Base-by-base conservation (phyloP, 64 coral and sea anemone genomes). In the Actinia equina region DNA sequence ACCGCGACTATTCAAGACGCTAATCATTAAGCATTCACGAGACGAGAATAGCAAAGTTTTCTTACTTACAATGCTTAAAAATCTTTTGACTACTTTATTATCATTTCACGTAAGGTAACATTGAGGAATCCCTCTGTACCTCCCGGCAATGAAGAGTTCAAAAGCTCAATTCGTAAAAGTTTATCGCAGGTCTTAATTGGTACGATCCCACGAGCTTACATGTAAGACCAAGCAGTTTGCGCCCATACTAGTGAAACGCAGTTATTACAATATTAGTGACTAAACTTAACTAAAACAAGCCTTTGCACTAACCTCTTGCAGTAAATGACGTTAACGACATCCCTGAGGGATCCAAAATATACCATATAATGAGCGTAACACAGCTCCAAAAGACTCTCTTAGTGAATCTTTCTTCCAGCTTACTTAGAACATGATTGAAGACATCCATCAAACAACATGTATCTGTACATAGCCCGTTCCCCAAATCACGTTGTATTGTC, bases 1-100 rank as follows among this genome's bases (percentile, higher is more conserved):
- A 74, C n/a, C 25, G 25, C n/a, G 53, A 82, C 19, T 82, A 49
- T 82, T 52, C 53, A 43, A 82, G 80, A 82, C 53, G 16, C 20
- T 51, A 23, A 8, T 82, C 45, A 82, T 82, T 82, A 82, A 82
- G 80, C 43, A 82, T 82, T 82, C 80, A 82, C 80, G 80, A 82
- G 80, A 25, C 25, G 69, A 74, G 25, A 30, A 74, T 74, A 74
- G 23, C n/a, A 25, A 74, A 74, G 11, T 74, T 74, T 74, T 41
- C 69, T 74, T 74, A 12, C 26, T 74, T 74, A 41, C 27, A 74
- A 74, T 74, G 69, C 3, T 74, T 74, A 74, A 41, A 26, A 74
- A 74, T 42, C 69, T 74, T 74, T 74, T 74, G 26, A 30, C 26
- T 30, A 74, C 23, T 74, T 26, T 74, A 74, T 74, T 74, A 74